Percentiles rank a stretch among this genome's conserved stretches.
These are phyloP conservation scores for Cyprinodon diabolis DNA, from an alignment of 2,797 vertebrate species.

Conservation along the genomic window DNA sequence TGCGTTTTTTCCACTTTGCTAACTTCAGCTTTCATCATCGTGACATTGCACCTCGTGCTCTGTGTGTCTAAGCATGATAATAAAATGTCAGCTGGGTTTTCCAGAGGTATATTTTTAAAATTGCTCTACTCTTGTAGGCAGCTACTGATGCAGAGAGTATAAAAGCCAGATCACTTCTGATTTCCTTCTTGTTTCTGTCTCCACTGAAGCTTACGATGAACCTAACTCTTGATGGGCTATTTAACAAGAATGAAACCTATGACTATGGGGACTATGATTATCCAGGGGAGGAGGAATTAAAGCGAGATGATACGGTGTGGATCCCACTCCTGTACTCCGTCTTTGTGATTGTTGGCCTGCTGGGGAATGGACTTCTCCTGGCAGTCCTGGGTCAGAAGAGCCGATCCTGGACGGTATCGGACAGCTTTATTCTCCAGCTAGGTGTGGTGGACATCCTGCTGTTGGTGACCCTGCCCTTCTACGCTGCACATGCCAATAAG, in stretches of 20 bases:
- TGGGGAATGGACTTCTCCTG: conserved; percentile 79
- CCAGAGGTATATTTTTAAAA: not conserved
- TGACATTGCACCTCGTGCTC: conserved; percentile 65
- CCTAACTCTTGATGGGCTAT: conserved; percentile 56
- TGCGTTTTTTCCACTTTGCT: conserved; percentile 14
- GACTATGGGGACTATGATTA: conserved; percentile 59
- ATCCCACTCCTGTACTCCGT: conserved; percentile 71
- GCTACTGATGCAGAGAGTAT: not conserved
- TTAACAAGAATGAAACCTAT: conserved; percentile 29
- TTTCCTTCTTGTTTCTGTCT: conserved; percentile 23
- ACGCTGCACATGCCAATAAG: conserved; percentile 69
- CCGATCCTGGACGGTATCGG: conserved; percentile 71
- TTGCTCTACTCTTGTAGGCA: not conserved
- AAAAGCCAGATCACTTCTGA: not conserved
- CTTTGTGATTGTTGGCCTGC: conserved; percentile 75
- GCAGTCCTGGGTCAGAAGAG: conserved; percentile 67
- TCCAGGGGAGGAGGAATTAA: not conserved
- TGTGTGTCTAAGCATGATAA: not conserved
- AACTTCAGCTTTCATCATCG: conserved; percentile 53
- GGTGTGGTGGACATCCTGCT: conserved; percentile 78
- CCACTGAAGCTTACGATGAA: conserved; percentile 24
- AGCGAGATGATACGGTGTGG: conserved; percentile 30
- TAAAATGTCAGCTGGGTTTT: conserved; percentile 1
- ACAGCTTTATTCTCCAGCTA: conserved; percentile 83
- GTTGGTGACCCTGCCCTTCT: conserved; percentile 82